Conservation (phyloP, 1,140 invertebrate species). For the Sycophila sp. region DNA sequence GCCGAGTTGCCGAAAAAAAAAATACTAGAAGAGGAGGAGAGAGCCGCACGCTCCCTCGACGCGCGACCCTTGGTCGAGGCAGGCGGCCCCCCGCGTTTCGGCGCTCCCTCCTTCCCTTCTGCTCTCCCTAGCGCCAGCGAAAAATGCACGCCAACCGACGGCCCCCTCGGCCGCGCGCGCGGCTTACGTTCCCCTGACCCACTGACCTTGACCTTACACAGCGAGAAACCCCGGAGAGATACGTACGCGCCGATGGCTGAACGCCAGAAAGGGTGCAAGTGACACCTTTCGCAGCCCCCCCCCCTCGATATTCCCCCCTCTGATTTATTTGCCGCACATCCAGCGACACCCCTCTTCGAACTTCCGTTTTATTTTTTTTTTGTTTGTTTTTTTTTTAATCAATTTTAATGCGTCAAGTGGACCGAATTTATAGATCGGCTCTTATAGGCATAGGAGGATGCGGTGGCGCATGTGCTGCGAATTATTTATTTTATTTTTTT, state of each 20-base stretch:
- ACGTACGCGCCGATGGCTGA: neutral
- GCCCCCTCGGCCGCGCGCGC: too few species aligned
- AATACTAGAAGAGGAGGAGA: too few species aligned
- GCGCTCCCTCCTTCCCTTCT: neutral
- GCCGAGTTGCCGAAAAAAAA: too few species aligned
- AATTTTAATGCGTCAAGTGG: neutral
- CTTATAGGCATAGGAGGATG: too few species aligned
- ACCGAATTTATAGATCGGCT: neutral
- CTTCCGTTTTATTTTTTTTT: too few species aligned
- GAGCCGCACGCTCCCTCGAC: neutral
- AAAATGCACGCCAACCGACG: neutral
- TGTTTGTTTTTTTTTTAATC: neutral
- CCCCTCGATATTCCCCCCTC: neutral
- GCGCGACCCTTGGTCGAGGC: neutral
- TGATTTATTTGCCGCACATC: constrained; percentile 1
- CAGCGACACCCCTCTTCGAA: neutral
- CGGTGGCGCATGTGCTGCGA: too few species aligned
- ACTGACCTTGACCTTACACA: constrained; percentile 26
- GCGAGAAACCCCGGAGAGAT: neutral
- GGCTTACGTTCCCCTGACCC: constrained; percentile 24
- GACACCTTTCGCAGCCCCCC: neutral
- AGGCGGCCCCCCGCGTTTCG: neutral
- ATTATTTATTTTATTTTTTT: too few species aligned
- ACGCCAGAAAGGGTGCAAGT: constrained; percentile 26
- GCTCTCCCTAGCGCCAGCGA: neutral